phyloP scores from a whole-genome alignment of 2,113 vertebrate genomes.

The Atherinomorus stipes region DNA sequence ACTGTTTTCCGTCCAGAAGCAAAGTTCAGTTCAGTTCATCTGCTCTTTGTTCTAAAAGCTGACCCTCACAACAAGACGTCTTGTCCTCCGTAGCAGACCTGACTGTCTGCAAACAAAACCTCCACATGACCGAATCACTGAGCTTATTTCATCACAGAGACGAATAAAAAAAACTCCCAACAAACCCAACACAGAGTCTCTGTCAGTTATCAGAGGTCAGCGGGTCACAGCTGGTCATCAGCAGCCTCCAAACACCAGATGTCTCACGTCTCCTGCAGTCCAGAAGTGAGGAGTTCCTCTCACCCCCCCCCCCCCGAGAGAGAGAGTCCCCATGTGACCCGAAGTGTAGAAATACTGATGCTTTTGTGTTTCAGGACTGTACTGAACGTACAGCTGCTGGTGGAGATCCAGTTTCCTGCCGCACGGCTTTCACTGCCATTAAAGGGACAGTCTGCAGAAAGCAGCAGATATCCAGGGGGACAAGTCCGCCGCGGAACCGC shows the following conservation, averaged over 20 bases:
- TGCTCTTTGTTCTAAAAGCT: too few species aligned
- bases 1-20: too few species aligned
- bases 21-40: too few species aligned
- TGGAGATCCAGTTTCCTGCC: not conserved
- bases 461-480: too few species aligned
- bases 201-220: not conserved
- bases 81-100: too few species aligned
- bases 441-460: too few species aligned
- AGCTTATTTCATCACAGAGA: not conserved
- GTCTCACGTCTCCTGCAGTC: not conserved
- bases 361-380: not conserved
- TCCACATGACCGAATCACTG: not conserved
- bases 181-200: not conserved
- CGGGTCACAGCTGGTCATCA: not conserved
- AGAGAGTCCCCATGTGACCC: too few species aligned
- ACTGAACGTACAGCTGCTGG: not conserved
- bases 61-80: too few species aligned
- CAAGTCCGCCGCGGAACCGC: too few species aligned
- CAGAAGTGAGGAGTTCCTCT: not conserved
- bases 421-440: too few species aligned
- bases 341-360: not conserved
- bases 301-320: not conserved
- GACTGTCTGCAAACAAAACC: too few species aligned
- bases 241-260: not conserved
- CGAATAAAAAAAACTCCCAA: not conserved